These are phyloP conservation scores for Eubasilissa regina DNA, from an alignment of 1,140 invertebrate genomes.

Conservation along the genomic window DNA sequence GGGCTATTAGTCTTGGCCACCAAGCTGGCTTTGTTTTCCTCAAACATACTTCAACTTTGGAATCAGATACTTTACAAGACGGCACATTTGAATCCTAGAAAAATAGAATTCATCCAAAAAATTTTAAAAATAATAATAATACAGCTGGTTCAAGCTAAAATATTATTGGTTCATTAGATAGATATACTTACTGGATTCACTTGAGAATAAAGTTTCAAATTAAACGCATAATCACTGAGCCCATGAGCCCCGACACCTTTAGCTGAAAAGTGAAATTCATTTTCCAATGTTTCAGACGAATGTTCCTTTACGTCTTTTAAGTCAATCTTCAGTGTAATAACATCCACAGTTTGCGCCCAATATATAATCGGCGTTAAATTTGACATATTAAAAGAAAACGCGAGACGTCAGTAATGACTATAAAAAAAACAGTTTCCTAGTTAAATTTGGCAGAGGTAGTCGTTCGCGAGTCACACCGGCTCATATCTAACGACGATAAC, in stretches of 20 bases:
- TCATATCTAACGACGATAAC: too few species aligned
- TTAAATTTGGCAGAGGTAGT: too few species aligned
- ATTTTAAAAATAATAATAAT: slow-evolving; percentile 6
- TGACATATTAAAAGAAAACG: slow-evolving; percentile 61
- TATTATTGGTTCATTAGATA: too few species aligned
- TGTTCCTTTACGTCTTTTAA: slow-evolving; percentile 83
- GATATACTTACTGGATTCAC: slow-evolving; percentile 78
- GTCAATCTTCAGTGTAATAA: slow-evolving; percentile 86
- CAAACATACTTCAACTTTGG: slow-evolving; percentile 84
- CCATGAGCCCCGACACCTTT: slow-evolving; percentile 82
- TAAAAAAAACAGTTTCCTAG: too few species aligned
- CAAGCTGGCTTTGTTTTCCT: slow-evolving; percentile 80
- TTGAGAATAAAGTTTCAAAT: slow-evolving; percentile 79
- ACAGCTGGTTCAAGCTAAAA: neutral
- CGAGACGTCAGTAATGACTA: too few species aligned
- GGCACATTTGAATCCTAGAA: slow-evolving; percentile 66
- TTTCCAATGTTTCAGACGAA: slow-evolving; percentile 74
- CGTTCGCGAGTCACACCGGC: too few species aligned
- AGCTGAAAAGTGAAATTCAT: slow-evolving; percentile 76
- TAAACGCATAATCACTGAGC: slow-evolving; percentile 80
- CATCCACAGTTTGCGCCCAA: slow-evolving; percentile 90
- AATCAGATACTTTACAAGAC: slow-evolving; percentile 78
- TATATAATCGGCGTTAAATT: slow-evolving; percentile 88
- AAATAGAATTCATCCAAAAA: neutral
- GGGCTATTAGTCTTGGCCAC: slow-evolving; percentile 87